Evolutionary conservation across 2,888 invertebrate species (phyloP), one percentile per base, ranked within the genome.

Genomic region (Ennomos quercinarius): DNA sequence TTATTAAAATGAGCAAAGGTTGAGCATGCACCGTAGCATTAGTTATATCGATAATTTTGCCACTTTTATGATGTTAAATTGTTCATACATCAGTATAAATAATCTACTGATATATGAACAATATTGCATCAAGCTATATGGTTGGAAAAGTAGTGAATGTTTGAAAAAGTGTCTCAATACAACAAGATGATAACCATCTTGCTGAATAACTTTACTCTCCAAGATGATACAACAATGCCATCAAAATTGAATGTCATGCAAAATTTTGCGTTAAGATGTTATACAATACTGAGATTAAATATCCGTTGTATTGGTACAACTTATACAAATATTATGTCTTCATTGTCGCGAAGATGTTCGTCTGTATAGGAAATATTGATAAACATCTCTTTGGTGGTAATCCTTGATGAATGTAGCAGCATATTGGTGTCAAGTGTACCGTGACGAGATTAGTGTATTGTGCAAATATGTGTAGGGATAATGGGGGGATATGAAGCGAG

Each of bases 391-490:
- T 53, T 49, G 78, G 76, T 70, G 70, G 78, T 90, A 90, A 91
- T 91, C 89, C 88, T 66, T 55, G 73, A 64, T 84, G 80, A 87
- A 88, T 81, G 77, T 71, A 54, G 53, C 58, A 57, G 57, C 72
- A 70, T 81, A 88, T 90, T 90, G 86, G 85, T 82, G 87, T 90
- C 90, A 92, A 92, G 92, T 91, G 91, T 89, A 87, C 68, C 92
- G 89, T 91, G 89, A 85, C 80, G 62, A 81, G 91, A 89, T 91
- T 90, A 91, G 71, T 70, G 81, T 73, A 77, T 91, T 91, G 90
- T 89, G 86, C 87, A 90, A 90, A 87, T 74, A 75, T 76, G 71
- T 74, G 67, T 43, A 39, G 56, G 59, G 53, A 63, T 56, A 49
- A 62, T 61, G 43, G 43, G 50, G 13, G 38, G 44, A 13, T 10